phyloP scores from a whole-genome alignment of 2,888 invertebrate species.

The Tryphoninae sp. region DNA sequence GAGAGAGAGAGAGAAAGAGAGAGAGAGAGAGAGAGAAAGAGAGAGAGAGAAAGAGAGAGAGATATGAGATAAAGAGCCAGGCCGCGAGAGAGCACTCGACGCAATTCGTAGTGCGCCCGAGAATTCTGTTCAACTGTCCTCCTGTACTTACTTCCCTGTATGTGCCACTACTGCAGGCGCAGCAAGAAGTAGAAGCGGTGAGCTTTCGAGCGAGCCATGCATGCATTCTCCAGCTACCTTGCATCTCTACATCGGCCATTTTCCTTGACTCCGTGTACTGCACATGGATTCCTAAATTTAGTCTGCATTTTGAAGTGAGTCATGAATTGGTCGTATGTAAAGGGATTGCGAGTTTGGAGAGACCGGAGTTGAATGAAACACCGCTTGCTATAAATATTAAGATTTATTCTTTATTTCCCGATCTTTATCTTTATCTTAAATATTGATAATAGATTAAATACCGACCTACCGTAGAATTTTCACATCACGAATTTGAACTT shows the following conservation, averaged over 20 bases:
- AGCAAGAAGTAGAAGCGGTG: neutral
- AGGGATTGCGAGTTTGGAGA: too few relatives aligned
- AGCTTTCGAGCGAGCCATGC: neutral
- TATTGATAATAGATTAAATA: too few relatives aligned
- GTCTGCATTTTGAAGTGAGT: neutral
- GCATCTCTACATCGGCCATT: neutral
- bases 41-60: constrained; percentile 12
- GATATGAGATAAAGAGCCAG: constrained; percentile 5
- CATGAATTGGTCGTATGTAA: too few relatives aligned
- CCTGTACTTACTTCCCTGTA: constrained; percentile 54
- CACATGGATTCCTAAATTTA: neutral
- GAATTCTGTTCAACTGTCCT: constrained; percentile 51
- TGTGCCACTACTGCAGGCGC: neutral
- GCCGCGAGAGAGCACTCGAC: constrained; percentile 31
- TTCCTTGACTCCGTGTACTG: neutral
- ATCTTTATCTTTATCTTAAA: too few relatives aligned
- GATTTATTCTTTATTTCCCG: too few relatives aligned
- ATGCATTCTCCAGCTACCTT: neutral
- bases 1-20: too few relatives aligned
- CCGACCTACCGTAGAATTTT: neutral
- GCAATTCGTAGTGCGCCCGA: constrained; percentile 41
- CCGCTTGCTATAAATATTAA: too few relatives aligned
- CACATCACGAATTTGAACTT: neutral
- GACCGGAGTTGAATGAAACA: too few relatives aligned
- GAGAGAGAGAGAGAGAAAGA: neutral